A percentile compares a stretch with the other conserved stretches of the same genome.
phyloP scores from a whole-genome alignment of 2,888 invertebrate species.

The Sericinus montela region DNA sequence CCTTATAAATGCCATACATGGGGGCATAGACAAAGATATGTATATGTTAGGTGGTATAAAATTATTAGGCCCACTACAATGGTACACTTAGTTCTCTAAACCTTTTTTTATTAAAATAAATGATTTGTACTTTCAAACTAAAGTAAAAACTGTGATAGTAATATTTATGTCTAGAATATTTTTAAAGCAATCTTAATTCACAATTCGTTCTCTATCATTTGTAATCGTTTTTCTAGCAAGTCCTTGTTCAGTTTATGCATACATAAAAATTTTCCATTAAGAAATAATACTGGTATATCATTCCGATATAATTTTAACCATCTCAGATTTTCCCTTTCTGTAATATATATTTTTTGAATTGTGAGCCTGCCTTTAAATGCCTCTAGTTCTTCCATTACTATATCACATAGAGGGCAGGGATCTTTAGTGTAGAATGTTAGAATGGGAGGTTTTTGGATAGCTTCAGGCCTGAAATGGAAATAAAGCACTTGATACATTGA shows the following conservation, averaged over 20 bases:
- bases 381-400: constrained; percentile 83
- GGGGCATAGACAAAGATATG: too few relatives aligned
- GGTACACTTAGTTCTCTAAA: too few relatives aligned
- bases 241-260: constrained; percentile 84
- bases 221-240: constrained; percentile 75
- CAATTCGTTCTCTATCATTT: constrained; percentile 49
- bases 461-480: constrained; percentile 58
- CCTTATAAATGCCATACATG: too few relatives aligned
- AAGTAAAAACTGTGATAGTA: too few relatives aligned
- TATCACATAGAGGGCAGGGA: constrained; percentile 90
- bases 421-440: constrained; percentile 91
- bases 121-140: too few relatives aligned
- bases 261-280: constrained; percentile 89
- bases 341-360: constrained; percentile 88
- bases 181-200: not conserved
- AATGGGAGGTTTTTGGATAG: constrained; percentile 71
- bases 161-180: not conserved
- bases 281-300: constrained; percentile 93
- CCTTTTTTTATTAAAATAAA: too few relatives aligned
- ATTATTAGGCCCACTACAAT: too few relatives aligned
- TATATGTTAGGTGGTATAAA: too few relatives aligned
- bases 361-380: constrained; percentile 80
- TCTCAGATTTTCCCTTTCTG: constrained; percentile 83
- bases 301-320: constrained; percentile 87
- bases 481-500: constrained; percentile 21